Base-by-base conservation (phyloP, 2,888 invertebrate genomes). In the Ophion obscuratus region DNA sequence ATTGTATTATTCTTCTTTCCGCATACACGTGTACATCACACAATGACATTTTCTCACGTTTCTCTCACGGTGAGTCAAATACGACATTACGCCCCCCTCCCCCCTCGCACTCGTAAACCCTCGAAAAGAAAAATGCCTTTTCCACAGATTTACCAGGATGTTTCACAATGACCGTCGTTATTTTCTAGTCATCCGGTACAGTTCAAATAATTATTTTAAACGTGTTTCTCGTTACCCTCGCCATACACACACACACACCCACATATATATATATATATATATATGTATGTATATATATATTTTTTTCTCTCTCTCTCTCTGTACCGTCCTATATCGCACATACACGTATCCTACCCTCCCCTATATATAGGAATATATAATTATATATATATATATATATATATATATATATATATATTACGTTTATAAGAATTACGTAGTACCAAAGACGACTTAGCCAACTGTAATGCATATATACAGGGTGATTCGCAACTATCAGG, bases 61-160 rank as follows among this genome's bases (percentile, higher is more conserved):
- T 64, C 78, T 31, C 59, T 24, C 53, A 84, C 66, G 70, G 76
- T 84, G 80, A 84, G 80, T 84, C 66, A 44, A 84, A 68, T 57
- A 66, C 47, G 71, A 76, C 76, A 44, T n/a, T 20, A 76, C 47
- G 47, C 20, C 59, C 24, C 27, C 2, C 61, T 24, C 20, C 59
- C 24, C 27, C 2, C 61, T 24, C 27, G 47, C 31, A 73, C 64
- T 47, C 47, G 64, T 36, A 20, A 47, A 53, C 24, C 31, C 24
- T 47, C 2, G 24, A 77, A 61, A 14, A n/a, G 59, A 71, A 44
- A 78, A 73, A 24, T 59, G 6, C 20, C n/a, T 36, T 10, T 20
- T 47, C 47, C 40, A 40, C 40, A 47, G 64, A 53, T 61, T 68
- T 71, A 62, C 61, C 47, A 64, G 47, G 64, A 57, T 76, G 62